Evolutionary conservation across 2,113 vertebrate species (phyloP).

Genomic region (Myrmophylax atrothorax): DNA sequence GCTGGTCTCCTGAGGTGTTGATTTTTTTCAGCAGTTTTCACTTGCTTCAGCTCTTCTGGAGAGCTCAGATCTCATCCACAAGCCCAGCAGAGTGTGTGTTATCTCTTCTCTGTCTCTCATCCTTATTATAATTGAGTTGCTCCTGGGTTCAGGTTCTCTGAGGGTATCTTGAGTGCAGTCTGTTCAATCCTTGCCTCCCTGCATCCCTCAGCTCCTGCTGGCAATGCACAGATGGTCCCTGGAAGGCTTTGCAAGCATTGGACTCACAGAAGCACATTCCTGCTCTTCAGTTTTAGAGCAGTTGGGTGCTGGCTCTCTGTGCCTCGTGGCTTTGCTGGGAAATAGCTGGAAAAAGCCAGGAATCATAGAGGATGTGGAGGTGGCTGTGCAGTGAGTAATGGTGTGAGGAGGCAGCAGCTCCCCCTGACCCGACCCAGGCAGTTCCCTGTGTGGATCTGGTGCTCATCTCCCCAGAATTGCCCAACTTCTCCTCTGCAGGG

Average conservation of each 20-base stretch:
- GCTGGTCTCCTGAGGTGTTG: background rate
- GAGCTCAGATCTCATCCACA: background rate
- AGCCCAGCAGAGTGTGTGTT: fast-evolving
- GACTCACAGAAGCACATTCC: background rate
- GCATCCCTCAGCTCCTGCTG: background rate
- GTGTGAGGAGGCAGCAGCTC: constrained; percentile 37
- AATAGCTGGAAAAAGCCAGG: background rate
- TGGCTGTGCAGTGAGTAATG: constrained; percentile 20
- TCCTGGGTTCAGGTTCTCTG: background rate
- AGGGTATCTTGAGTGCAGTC: background rate
- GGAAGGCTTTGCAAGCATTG: background rate
- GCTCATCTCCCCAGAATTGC: background rate
- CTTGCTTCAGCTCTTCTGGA: background rate
- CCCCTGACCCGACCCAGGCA: background rate
- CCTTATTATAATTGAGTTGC: background rate
- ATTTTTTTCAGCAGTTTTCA: background rate
- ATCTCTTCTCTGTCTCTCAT: background rate
- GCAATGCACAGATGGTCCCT: background rate
- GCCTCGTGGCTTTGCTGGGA: background rate
- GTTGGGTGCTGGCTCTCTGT: background rate
- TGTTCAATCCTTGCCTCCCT: background rate
- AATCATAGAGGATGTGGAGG: background rate
- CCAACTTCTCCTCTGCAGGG: background rate
- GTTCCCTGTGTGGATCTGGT: background rate
- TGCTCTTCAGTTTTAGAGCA: background rate